A percentile compares a stretch with the other conserved stretches of the same genome.
Evolutionary conservation across 2,888 invertebrate genomes (phyloP).

Genomic region (Sericinus montela): DNA sequence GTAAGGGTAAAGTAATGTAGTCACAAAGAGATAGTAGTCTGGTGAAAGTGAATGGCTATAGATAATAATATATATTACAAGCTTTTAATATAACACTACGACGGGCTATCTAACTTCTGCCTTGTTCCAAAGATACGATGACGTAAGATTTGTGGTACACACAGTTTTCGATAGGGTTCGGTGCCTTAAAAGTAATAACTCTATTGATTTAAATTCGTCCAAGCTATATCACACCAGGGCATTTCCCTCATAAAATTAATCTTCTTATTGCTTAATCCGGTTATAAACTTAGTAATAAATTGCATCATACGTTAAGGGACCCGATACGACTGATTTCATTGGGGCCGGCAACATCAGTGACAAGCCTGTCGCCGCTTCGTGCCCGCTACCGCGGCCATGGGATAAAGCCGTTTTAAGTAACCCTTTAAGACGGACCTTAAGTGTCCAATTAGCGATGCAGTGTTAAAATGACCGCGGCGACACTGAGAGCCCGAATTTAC

Average conservation of each 20-base stretch:
- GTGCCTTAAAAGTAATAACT: background rate
- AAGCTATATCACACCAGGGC: background rate
- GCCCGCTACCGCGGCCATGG: conserved; percentile 46
- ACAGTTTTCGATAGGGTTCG: too few species aligned
- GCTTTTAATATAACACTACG: too few species aligned
- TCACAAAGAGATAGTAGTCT: too few species aligned
- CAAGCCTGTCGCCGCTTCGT: conserved; percentile 33
- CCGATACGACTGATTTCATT: background rate
- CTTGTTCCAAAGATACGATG: too few species aligned
- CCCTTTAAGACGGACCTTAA: conserved; percentile 57
- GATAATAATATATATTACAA: too few species aligned
- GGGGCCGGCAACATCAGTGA: conserved; percentile 9
- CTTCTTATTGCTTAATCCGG: conserved; percentile 10
- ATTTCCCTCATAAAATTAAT: conserved; percentile 15
- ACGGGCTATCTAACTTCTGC: too few species aligned
- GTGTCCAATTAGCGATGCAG: conserved; percentile 74
- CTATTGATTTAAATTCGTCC: background rate
- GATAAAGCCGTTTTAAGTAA: conserved; percentile 64
- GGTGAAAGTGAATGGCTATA: too few species aligned
- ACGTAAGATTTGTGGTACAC: too few species aligned
- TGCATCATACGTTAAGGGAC: conserved; percentile 2
- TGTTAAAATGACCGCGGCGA: conserved; percentile 75
- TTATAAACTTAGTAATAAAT: conserved; percentile 4
- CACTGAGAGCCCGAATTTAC: conserved; percentile 69
- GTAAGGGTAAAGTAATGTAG: too few species aligned